Conservation (phyloP, 1,140 invertebrate genomes). For the Triops cancriformis region DNA sequence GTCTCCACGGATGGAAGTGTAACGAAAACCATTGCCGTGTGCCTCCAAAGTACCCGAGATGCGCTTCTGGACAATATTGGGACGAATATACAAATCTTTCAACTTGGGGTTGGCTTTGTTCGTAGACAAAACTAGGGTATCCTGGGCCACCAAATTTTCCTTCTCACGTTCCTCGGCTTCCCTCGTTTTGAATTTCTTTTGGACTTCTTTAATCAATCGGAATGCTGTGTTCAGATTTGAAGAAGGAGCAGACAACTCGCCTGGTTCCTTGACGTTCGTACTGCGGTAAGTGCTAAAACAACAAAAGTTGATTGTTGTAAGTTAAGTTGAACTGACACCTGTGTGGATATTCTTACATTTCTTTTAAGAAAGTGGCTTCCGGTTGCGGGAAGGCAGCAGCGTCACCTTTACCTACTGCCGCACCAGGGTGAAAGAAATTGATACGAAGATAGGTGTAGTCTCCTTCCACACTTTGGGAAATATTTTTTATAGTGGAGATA, state of each 20-base stretch:
- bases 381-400: slow-evolving; percentile 81
- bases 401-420: slow-evolving; percentile 86
- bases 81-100: slow-evolving; percentile 96
- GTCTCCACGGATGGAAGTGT: slow-evolving; percentile 94
- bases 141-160: slow-evolving; percentile 97
- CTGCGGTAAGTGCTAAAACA: slow-evolving; percentile 84
- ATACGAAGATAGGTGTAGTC: slow-evolving; percentile 98
- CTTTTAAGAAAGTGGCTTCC: slow-evolving; percentile 94
- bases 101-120: slow-evolving; percentile 97
- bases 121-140: slow-evolving; percentile 87
- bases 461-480: slow-evolving; percentile 95
- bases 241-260: slow-evolving; percentile 88
- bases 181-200: slow-evolving; percentile 95
- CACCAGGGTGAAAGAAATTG: slow-evolving; percentile 98
- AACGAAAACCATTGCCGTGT: slow-evolving; percentile 94
- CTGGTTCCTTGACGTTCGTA: slow-evolving; percentile 95
- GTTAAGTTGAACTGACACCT: not conserved
- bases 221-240: slow-evolving; percentile 94
- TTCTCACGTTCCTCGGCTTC: slow-evolving; percentile 98
- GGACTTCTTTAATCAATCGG: slow-evolving; percentile 96
- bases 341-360: slow-evolving; percentile 65
- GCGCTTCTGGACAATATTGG: slow-evolving; percentile 95
- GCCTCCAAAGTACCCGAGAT: slow-evolving; percentile 89
- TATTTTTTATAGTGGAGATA: slow-evolving; percentile 98
- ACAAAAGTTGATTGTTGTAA: slow-evolving; percentile 21